These are phyloP conservation scores for Orientallactaga bullata DNA, from an alignment of 2,113 vertebrate species.

Conservation along the genomic window DNA sequence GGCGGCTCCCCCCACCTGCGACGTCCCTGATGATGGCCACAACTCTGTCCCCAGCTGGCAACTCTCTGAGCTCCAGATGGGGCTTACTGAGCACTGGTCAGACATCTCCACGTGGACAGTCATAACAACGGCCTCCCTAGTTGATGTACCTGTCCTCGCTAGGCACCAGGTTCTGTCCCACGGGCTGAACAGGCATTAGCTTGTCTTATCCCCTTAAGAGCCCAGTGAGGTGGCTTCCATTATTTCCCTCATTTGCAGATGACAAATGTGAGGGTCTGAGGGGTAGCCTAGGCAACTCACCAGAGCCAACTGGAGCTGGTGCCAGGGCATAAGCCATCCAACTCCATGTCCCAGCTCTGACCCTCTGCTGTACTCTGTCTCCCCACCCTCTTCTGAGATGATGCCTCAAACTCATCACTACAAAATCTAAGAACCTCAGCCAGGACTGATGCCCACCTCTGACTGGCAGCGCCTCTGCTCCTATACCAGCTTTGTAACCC, in stretches of 20 bases:
- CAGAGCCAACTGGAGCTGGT: not conserved
- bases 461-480: not conserved
- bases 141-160: fast-evolving
- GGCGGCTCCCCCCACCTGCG: not conserved
- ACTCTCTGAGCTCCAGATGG: not conserved
- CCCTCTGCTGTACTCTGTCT: not conserved
- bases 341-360: not conserved
- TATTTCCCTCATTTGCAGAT: not conserved
- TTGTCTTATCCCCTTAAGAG: not conserved
- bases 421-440: not conserved
- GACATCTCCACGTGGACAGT: not conserved
- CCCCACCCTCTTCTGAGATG: not conserved
- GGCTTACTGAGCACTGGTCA: not conserved
- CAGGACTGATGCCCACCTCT: not conserved
- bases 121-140: not conserved
- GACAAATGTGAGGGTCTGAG: not conserved
- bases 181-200: fast-evolving
- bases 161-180: fast-evolving
- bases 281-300: not conserved
- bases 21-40: not conserved
- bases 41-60: not conserved
- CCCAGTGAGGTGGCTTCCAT: fast-evolving
- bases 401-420: not conserved
- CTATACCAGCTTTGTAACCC: not conserved
- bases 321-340: not conserved